Percentiles rank a stretch among this genome's conserved stretches.
phyloP scores from a whole-genome alignment of 2,113 vertebrate genomes.

The Toxotes jaculatrix region DNA sequence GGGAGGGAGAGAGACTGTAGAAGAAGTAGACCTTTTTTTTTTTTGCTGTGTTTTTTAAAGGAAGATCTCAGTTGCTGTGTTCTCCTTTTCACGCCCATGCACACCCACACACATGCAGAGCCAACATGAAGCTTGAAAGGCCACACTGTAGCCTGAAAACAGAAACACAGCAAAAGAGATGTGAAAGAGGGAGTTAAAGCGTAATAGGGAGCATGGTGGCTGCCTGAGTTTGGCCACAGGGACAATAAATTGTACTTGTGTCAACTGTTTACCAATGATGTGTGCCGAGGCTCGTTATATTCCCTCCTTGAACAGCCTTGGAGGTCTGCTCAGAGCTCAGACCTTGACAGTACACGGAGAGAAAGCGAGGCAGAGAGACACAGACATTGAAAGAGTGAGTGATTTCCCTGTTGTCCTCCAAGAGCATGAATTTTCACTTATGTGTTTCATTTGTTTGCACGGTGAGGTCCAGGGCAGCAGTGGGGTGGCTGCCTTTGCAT shows the following conservation, averaged over 20 bases:
- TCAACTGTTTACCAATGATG: slow-evolving; percentile 65
- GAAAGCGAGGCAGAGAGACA: not conserved
- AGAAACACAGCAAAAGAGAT: slow-evolving; percentile 23
- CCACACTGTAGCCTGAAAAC: slow-evolving; percentile 37
- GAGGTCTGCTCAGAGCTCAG: slow-evolving; percentile 46
- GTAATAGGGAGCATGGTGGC: slow-evolving; percentile 33
- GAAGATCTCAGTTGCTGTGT: slow-evolving; percentile 37
- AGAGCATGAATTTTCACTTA: slow-evolving; percentile 63
- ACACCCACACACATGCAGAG: slow-evolving; percentile 51
- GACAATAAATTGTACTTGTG: slow-evolving; percentile 69
- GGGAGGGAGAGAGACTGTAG: slow-evolving; percentile 39
- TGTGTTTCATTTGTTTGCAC: slow-evolving; percentile 68
- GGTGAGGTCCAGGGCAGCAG: slow-evolving; percentile 30
- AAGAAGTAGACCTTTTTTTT: slow-evolving; percentile 38
- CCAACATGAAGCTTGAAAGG: slow-evolving; percentile 49
- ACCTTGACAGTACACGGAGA: slow-evolving; percentile 12
- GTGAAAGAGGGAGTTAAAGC: slow-evolving; percentile 19
- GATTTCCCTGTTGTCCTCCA: slow-evolving; percentile 57
- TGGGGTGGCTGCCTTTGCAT: slow-evolving; percentile 40
- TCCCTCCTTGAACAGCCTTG: slow-evolving; percentile 55
- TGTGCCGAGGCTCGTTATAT: slow-evolving; percentile 62
- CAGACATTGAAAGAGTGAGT: slow-evolving; percentile 23
- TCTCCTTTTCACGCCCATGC: slow-evolving; percentile 40
- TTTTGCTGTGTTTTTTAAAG: slow-evolving; percentile 17
- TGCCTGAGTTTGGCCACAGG: slow-evolving; percentile 67